phyloP scores from a whole-genome alignment of 2,888 invertebrate genomes.

The Lithosia quadra region DNA sequence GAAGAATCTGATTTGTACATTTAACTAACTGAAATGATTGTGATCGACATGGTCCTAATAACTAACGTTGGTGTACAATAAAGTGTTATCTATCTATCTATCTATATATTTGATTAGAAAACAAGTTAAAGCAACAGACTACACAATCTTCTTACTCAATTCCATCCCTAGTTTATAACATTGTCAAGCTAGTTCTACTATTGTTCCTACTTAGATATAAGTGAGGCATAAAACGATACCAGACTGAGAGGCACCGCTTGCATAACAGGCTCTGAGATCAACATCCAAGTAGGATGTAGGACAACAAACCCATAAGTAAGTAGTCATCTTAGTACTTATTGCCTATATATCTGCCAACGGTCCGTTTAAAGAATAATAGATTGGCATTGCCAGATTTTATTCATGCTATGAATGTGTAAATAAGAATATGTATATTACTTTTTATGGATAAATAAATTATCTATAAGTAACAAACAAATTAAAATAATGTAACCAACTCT shows the following conservation, averaged over 20 bases:
- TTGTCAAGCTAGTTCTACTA: conserved; percentile 23
- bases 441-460: too few relatives aligned
- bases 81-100: background rate
- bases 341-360: conserved; percentile 53
- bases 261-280: conserved; percentile 52
- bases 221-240: conserved; percentile 53
- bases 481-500: too few relatives aligned
- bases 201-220: conserved; percentile 38
- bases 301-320: conserved; percentile 64
- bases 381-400: background rate
- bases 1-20: too few relatives aligned
- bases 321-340: conserved; percentile 40
- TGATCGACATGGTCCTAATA: background rate
- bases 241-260: conserved; percentile 74
- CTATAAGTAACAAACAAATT: too few relatives aligned
- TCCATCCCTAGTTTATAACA: background rate
- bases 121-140: background rate
- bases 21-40: background rate
- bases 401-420: background rate
- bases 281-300: conserved; percentile 56
- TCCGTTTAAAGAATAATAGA: background rate
- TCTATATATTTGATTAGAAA: background rate
- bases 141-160: background rate
- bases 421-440: too few relatives aligned
- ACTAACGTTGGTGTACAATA: too few relatives aligned